A percentile compares a stretch with the other conserved stretches of the same genome.
Evolutionary conservation across 2,888 invertebrate genomes (phyloP).

Genomic region (Drosophila tanythrix): DNA sequence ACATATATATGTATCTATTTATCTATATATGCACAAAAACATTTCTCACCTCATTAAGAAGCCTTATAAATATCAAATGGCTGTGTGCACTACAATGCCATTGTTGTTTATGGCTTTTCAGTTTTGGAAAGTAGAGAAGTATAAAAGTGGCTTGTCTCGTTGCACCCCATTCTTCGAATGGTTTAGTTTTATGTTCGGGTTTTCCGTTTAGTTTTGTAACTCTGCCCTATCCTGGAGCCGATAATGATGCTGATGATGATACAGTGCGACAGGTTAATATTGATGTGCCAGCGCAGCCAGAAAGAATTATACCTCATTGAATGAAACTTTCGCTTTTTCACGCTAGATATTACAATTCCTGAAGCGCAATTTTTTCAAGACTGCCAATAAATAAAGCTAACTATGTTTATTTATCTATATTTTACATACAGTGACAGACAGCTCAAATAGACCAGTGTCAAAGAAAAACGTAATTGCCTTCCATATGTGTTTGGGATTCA

Average conservation of each 20-base stretch:
- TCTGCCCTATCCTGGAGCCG: neutral
- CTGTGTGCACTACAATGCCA: constrained; percentile 10
- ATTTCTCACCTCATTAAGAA: constrained; percentile 58
- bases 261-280: neutral
- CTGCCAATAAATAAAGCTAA: neutral
- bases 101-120: constrained; percentile 28
- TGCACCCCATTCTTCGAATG: neutral
- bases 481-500: too few relatives aligned
- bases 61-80: constrained; percentile 43
- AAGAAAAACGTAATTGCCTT: too few relatives aligned
- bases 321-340: neutral
- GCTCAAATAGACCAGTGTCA: too few relatives aligned
- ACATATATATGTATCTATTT: neutral
- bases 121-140: neutral
- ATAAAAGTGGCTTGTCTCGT: constrained; percentile 10
- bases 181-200: neutral
- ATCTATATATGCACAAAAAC: constrained; percentile 22
- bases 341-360: too few relatives aligned
- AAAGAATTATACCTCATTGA: too few relatives aligned
- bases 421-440: neutral
- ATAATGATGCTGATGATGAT: neutral
- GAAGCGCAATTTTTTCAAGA: too few relatives aligned
- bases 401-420: neutral
- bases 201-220: neutral
- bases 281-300: neutral